phyloP scores from a whole-genome alignment of 92 coral and sea anemone species.

The Epizoanthus ramosus region DNA sequence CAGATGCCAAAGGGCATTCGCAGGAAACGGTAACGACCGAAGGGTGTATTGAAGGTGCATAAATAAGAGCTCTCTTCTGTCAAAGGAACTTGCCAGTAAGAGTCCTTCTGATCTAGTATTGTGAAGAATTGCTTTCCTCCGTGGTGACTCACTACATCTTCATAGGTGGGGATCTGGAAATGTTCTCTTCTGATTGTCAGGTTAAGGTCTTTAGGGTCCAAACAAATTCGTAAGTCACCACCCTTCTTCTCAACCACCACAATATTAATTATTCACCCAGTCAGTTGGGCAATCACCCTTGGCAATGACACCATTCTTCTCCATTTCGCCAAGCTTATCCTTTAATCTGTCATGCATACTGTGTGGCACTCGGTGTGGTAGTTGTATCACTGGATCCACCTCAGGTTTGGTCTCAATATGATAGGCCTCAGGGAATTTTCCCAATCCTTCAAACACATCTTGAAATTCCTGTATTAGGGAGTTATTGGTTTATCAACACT shows the following conservation, averaged over 20 bases:
- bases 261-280: constrained; percentile 30
- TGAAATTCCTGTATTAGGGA: constrained; percentile 25
- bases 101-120: constrained; percentile 48
- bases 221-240: too few species aligned
- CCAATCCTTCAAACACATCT: constrained; percentile 38
- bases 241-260: neutral
- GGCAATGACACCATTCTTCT: constrained; percentile 28
- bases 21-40: constrained; percentile 14
- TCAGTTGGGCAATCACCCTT: constrained; percentile 36
- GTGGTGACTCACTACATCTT: constrained; percentile 35
- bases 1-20: constrained; percentile 11
- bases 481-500: constrained; percentile 20
- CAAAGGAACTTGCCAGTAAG: constrained; percentile 59
- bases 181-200: constrained; percentile 29
- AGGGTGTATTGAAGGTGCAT: constrained; percentile 59
- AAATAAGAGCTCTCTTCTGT: constrained; percentile 52
- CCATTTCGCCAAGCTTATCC: constrained; percentile 34
- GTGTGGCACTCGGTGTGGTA: constrained; percentile 31
- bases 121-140: constrained; percentile 44
- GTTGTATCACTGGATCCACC: constrained; percentile 39
- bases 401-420: constrained; percentile 10
- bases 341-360: constrained; percentile 26
- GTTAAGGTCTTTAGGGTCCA: constrained; percentile 29
- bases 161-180: constrained; percentile 41
- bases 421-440: constrained; percentile 20